Conservation (phyloP, 2,113 vertebrate genomes). For the Chloropsis cyanopogon region DNA sequence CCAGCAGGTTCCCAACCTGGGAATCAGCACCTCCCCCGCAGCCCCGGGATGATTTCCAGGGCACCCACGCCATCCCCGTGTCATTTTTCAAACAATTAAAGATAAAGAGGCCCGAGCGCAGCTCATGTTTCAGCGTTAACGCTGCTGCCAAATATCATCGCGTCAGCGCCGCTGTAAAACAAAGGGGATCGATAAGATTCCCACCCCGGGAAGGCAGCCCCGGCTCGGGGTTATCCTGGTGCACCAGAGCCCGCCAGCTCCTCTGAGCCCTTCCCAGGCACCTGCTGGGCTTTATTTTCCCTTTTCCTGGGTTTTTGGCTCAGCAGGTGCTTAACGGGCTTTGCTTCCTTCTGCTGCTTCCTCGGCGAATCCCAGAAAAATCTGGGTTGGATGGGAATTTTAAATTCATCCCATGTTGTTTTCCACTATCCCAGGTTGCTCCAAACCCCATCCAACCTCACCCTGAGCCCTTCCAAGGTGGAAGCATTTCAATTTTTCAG, state of each 20-base stretch:
- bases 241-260: not conserved
- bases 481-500: not conserved
- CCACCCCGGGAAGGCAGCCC: not conserved
- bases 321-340: fast-evolving
- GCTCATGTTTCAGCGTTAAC: slow-evolving; percentile 42
- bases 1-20: not conserved
- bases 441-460: not conserved
- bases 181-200: not conserved
- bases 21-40: not conserved
- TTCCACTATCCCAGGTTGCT: not conserved
- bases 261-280: not conserved
- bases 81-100: slow-evolving; percentile 42
- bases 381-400: not conserved
- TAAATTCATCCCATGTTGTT: not conserved
- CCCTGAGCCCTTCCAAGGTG: not conserved
- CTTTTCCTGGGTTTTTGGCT: not conserved
- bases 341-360: not conserved
- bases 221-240: not conserved
- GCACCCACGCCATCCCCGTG: not conserved
- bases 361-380: not conserved
- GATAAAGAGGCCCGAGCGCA: not conserved
- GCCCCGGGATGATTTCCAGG: not conserved
- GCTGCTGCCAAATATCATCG: slow-evolving; percentile 53
- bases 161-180: not conserved
- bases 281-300: not conserved